phyloP scores from a whole-genome alignment of 2,888 invertebrate genomes.

The Agrotis exclamationis region DNA sequence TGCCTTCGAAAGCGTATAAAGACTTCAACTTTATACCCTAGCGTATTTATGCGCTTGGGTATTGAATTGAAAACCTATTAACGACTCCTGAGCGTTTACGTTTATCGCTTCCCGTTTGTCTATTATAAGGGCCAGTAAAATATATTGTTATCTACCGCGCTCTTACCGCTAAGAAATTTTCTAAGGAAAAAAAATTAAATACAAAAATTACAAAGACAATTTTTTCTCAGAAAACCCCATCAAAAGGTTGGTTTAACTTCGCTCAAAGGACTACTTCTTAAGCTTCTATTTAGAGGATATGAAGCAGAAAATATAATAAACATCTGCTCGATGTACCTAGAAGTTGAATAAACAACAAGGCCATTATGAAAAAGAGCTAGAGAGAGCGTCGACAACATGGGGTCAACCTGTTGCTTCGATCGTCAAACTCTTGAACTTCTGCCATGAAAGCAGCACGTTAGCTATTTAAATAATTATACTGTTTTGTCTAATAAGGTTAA shows the following conservation, averaged over 20 bases:
- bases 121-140: no score
- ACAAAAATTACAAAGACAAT: no score
- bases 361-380: background rate
- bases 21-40: no score
- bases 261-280: background rate
- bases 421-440: constrained; percentile 21
- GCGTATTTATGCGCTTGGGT: no score
- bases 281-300: background rate
- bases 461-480: constrained; percentile 10
- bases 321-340: background rate
- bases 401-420: constrained; percentile 32
- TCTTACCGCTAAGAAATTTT: no score
- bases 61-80: no score
- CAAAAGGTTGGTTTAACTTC: constrained; percentile 8
- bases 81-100: no score
- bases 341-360: constrained; percentile 22
- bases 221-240: background rate
- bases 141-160: no score
- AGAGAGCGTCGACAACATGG: background rate
- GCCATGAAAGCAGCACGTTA: constrained; percentile 27
- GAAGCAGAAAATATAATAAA: constrained; percentile 23
- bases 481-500: background rate
- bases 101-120: no score
- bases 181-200: no score
- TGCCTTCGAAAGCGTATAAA: no score